These are phyloP conservation scores for Venturia canescens DNA, from an alignment of 1,140 invertebrate species.

Conservation along the genomic window DNA sequence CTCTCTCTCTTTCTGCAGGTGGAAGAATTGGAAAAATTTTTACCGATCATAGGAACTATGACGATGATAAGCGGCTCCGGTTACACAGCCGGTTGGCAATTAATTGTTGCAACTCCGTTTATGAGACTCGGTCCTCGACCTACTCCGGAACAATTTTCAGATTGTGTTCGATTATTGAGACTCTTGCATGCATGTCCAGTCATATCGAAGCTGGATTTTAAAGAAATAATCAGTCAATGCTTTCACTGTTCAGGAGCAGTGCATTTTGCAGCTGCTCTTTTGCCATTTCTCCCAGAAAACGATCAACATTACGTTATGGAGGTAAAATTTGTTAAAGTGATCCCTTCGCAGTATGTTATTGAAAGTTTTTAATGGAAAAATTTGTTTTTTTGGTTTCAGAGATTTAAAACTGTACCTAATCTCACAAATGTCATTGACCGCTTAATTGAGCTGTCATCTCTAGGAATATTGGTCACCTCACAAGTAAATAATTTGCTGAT, in stretches of 20 bases:
- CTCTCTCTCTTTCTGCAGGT: constrained; percentile 55
- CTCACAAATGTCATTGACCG: constrained; percentile 34
- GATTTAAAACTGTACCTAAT: constrained; percentile 41
- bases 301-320: constrained; percentile 57
- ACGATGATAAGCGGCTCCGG: constrained; percentile 64
- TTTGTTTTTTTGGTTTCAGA: constrained; percentile 17
- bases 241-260: constrained; percentile 61
- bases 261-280: constrained; percentile 63
- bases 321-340: constrained; percentile 49
- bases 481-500: constrained; percentile 26
- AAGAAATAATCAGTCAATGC: constrained; percentile 58
- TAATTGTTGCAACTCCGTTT: constrained; percentile 63
- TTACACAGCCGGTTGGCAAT: constrained; percentile 68
- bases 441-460: constrained; percentile 52
- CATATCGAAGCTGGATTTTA: constrained; percentile 62
- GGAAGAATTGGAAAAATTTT: constrained; percentile 62
- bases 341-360: background rate
- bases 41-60: constrained; percentile 60
- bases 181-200: constrained; percentile 69
- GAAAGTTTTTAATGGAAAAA: background rate
- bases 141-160: constrained; percentile 57
- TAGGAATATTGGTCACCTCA: constrained; percentile 49
- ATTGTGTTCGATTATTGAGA: constrained; percentile 63
- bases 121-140: constrained; percentile 59
- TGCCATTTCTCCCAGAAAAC: constrained; percentile 64